These are phyloP conservation scores for Delichon dasypus DNA, from an alignment of 2,797 vertebrate genomes.

Conservation along the genomic window DNA sequence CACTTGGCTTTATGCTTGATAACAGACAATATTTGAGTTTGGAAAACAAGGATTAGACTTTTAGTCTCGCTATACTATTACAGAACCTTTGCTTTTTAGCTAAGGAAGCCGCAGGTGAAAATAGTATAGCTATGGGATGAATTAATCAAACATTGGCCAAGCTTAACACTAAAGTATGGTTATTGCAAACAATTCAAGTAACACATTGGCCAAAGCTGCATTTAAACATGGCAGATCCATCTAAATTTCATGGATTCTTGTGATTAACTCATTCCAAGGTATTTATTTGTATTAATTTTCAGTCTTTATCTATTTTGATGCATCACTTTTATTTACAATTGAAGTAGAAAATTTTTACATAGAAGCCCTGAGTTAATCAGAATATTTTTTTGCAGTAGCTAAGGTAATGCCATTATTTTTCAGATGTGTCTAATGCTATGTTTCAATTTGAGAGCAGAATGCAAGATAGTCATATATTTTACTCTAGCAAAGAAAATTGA, in stretches of 20 bases:
- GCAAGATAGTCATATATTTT: background rate
- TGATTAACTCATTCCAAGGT: background rate
- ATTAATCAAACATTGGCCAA: background rate
- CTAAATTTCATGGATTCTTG: background rate
- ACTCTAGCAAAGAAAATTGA: background rate
- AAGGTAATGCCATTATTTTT: background rate
- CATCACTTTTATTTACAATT: background rate
- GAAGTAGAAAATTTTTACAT: background rate
- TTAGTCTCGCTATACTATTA: background rate
- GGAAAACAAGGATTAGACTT: background rate
- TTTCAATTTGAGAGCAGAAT: background rate
- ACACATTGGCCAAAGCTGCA: background rate
- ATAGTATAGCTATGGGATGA: background rate
- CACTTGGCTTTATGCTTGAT: background rate
- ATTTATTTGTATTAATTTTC: background rate
- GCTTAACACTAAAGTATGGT: background rate
- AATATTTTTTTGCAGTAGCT: background rate
- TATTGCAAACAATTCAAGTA: background rate
- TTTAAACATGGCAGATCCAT: background rate
- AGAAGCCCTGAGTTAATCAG: background rate
- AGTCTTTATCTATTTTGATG: background rate
- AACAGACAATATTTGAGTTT: background rate
- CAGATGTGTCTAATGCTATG: background rate
- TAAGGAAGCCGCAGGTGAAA: background rate
- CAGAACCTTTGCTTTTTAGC: background rate